Conservation (phyloP, 2,888 invertebrate species). For the Cyclophora albipunctata region DNA sequence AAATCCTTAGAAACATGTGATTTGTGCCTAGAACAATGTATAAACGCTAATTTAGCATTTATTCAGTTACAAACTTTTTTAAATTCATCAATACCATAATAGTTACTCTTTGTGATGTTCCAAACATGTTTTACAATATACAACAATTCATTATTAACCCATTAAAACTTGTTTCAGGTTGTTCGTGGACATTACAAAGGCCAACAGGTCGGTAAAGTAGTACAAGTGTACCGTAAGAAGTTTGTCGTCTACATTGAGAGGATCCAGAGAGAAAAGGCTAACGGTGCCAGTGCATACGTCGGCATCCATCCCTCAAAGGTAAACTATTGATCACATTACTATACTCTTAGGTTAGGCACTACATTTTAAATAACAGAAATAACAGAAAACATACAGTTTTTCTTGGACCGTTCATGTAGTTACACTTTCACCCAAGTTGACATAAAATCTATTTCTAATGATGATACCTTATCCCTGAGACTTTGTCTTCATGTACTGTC, state of each 20-base stretch:
- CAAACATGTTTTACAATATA: too few species aligned
- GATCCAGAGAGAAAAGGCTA: slow-evolving; percentile 99
- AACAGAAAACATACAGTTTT: too few species aligned
- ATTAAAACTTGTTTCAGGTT: slow-evolving; percentile 77
- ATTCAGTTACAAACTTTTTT: too few species aligned
- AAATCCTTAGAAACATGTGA: too few species aligned
- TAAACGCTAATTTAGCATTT: too few species aligned
- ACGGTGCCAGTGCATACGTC: slow-evolving; percentile 98
- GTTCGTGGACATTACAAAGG: slow-evolving; percentile 99
- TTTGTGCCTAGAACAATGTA: too few species aligned
- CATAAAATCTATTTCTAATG: slow-evolving; percentile 41
- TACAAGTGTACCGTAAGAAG: slow-evolving; percentile 99
- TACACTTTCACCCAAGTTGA: too few species aligned
- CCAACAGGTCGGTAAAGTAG: slow-evolving; percentile 98
- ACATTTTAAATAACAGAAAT: too few species aligned
- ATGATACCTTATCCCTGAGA: slow-evolving; percentile 66
- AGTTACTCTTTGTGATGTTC: too few species aligned
- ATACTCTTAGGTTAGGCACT: too few species aligned
- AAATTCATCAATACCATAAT: too few species aligned
- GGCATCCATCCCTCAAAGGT: slow-evolving; percentile 99
- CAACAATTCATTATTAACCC: neutral
- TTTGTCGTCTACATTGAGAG: slow-evolving; percentile 99
- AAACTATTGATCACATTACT: slow-evolving; percentile 14
- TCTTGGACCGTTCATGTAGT: too few species aligned
- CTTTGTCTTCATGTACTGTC: slow-evolving; percentile 43